Evolutionary conservation across 2,888 invertebrate species (phyloP).

Genomic region (Allolobophora icterica): DNA sequence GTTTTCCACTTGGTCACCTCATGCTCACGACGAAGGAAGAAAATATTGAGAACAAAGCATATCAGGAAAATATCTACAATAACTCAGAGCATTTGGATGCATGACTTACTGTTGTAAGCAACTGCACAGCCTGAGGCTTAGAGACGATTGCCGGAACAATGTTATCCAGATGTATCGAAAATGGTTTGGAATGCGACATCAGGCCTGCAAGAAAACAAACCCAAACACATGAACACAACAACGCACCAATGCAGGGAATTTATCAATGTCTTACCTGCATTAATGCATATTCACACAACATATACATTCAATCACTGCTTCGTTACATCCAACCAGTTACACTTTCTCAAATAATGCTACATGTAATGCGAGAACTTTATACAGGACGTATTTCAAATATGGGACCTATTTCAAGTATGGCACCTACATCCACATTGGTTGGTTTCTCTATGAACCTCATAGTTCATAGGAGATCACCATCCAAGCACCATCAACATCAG

Average conservation of each 20-base stretch:
- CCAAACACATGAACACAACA: background rate
- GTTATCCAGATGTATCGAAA: constrained; percentile 51
- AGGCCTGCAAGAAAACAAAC: constrained; percentile 40
- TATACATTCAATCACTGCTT: background rate
- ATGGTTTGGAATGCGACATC: constrained; percentile 73
- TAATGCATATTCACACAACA: background rate
- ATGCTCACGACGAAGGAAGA: background rate
- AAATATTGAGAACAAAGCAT: background rate
- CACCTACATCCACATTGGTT: background rate
- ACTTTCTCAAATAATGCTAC: background rate
- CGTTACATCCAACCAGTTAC: background rate
- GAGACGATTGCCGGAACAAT: constrained; percentile 71
- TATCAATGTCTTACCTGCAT: background rate
- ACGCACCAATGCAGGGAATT: background rate
- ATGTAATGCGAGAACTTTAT: background rate
- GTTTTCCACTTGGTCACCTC: background rate
- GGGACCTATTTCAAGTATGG: background rate
- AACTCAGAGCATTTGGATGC: background rate
- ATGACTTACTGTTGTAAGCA: constrained; percentile 43
- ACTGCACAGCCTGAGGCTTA: constrained; percentile 73
- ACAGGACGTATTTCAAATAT: background rate
- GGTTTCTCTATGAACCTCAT: background rate
- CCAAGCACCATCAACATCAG: background rate
- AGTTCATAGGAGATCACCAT: background rate
- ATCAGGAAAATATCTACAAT: too few relatives aligned